Percentiles rank a stretch among this genome's conserved stretches.
phyloP scores from a whole-genome alignment of 2,888 invertebrate species.

The Zelleria hepariella region DNA sequence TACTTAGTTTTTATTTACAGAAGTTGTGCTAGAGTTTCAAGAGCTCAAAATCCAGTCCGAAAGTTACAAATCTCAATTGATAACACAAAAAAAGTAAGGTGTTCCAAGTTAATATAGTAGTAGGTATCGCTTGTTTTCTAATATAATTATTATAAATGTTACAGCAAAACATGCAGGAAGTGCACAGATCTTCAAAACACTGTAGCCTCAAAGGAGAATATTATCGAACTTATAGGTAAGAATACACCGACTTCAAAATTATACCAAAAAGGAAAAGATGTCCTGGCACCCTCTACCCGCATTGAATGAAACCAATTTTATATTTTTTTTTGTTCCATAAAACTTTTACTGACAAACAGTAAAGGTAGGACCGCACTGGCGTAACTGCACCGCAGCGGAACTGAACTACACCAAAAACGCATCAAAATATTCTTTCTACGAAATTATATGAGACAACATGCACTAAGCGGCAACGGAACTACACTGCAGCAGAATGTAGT shows the following conservation, averaged over 20 bases:
- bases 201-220: conserved; percentile 37
- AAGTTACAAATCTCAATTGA: conserved; percentile 23
- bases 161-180: conserved; percentile 38
- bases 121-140: background rate
- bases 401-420: no score
- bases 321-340: no score
- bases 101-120: background rate
- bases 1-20: conserved; percentile 28
- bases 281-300: no score
- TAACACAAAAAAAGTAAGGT: background rate
- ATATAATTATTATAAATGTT: conserved; percentile 14
- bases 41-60: conserved; percentile 30
- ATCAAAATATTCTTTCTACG: no score
- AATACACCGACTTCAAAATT: conserved; percentile 1
- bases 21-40: conserved; percentile 38
- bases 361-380: no score
- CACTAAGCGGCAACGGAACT: no score
- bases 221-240: conserved; percentile 47
- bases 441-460: no score
- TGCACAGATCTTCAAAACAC: conserved; percentile 35
- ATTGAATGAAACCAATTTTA: no score
- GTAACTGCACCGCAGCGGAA: no score
- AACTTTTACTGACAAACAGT: no score
- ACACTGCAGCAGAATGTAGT: no score
- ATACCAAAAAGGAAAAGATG: no score